Conservation (phyloP, 2,888 invertebrate species). For the Chydorus sphaericus region DNA sequence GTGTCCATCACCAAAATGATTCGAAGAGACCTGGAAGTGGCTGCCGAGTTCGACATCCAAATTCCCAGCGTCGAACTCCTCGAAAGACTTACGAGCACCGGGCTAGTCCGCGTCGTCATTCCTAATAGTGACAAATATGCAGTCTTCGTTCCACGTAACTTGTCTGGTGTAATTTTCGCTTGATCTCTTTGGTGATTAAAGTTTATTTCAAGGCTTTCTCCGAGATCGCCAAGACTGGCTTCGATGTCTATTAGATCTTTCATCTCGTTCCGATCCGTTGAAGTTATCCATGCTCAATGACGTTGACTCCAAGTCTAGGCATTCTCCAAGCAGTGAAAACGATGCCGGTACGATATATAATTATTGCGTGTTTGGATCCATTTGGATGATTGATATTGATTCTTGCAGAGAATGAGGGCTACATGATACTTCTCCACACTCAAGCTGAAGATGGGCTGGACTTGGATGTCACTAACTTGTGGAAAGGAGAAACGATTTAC, state of each 20-base stretch:
- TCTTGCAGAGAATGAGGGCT: not conserved
- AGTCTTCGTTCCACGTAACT: slow-evolving; percentile 30
- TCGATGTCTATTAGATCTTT: not conserved
- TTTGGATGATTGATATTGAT: not conserved
- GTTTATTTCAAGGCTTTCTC: not conserved
- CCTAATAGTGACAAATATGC: slow-evolving; percentile 29
- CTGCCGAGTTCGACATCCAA: slow-evolving; percentile 31
- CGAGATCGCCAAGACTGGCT: not conserved
- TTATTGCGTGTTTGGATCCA: not conserved
- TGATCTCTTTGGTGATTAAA: not conserved
- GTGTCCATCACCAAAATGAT: slow-evolving; percentile 67
- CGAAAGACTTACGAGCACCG: slow-evolving; percentile 30
- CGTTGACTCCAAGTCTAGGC: not conserved
- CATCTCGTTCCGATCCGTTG: not conserved
- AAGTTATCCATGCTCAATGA: not conserved
- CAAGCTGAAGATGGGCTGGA: not conserved
- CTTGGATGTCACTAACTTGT: not conserved
- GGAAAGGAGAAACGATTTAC: not conserved
- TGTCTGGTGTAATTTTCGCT: not conserved
- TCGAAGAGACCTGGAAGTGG: slow-evolving; percentile 45
- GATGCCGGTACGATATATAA: not conserved
- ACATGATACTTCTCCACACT: slow-evolving; percentile 1
- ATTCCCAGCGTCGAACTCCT: slow-evolving; percentile 31
- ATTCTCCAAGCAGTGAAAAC: not conserved
- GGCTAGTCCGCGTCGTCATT: slow-evolving; percentile 31